Base-by-base conservation (phyloP, 2,113 vertebrate species). In the Bujurquina vittata region DNA sequence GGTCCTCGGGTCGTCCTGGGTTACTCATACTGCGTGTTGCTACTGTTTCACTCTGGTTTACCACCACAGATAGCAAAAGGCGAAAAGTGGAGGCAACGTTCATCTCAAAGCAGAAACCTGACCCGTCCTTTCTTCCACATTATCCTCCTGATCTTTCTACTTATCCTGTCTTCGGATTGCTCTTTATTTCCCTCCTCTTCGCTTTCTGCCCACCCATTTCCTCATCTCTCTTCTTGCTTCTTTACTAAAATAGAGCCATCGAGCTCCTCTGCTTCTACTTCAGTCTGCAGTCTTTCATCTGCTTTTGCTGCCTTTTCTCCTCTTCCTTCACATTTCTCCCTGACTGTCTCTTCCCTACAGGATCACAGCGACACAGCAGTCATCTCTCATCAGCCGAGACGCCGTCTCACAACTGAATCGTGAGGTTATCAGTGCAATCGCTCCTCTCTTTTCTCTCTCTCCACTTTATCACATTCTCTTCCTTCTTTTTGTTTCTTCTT, bases 61-160 rank as follows among this genome's bases (percentile, higher is more conserved):
- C 74, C 81, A 58, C 77, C 52, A 61, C 58, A 57, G 17, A 29
- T 22, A 46, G 88, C 87, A 92, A 90, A 87, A 88, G 88, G 85
- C 85, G 18, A 75, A 74, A 56, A 83, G 58, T 6, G 56, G 26
- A 86, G 75, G 76, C 72, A 79, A 80, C 80, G 40, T 46, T 83
- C n/a, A 29, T 74, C 63, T 86, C 23, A 77, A 52, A 84, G 40
- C 23, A 61, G 54, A 65, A 65, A 84, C 60, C 29, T 29, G 31
- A 43, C 57, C 29, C 54, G 67, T 29, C 15, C 26, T 33, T 37
- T 60, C 31, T 46, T 17, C 56, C 54, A 56, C 15, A 31, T 74
- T 31, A 26, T 56, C 62, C 31, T 80, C 59, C 40, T 80, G 15
- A 49, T 80, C 62, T 75, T 37, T 35, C 56, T 33, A 20, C 35